Base-by-base conservation (phyloP, 2,797 vertebrate species). In the Pseudochaenichthys georgianus region DNA sequence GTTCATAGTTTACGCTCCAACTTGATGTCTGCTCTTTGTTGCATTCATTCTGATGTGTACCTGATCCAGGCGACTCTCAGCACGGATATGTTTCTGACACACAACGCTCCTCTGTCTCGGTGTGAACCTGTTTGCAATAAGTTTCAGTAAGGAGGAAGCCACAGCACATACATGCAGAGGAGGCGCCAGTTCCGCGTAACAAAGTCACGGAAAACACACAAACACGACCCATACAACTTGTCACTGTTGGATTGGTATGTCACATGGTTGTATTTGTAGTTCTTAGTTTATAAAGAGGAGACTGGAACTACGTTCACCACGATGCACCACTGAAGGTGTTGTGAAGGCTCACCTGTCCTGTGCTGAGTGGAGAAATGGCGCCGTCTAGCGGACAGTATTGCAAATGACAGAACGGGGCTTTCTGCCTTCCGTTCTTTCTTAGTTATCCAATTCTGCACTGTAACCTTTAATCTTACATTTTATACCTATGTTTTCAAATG, bases 141-240 rank as follows among this genome's bases (percentile, higher is more conserved):
- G 60, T 62, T 64, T 73, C 83, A 70, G 81, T 51, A 43, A 87
- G 75, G 70, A 89, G 90, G 90, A 93, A 94, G 83, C 87, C 53
- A 78, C 82, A 76, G 72, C 74, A 78, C 13, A 41, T 4, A 73
- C 81, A 82, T 10, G 75, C 77, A n/a, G 68, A 63, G 17, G 57
- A 74, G 64, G 31, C 13, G 47, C 60, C 13, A 89, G 90, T 94
- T 92, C 92, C 91, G 88, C 89, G 89, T 87, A 77, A n/a, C 76
- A 75, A 68, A 53, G 34, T 58, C 62, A 62, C 52, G 3, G 1
- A 41, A 15, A 17, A 7, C 17, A 13, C 52, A 23, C 70, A 28
- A 41, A 16, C 59, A 42, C 15, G 43, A 58, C 69, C 50, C 7
- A 38, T 47, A 43, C 62, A 65, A 64, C 48, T 69, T 87, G 78